A percentile compares a stretch with the other conserved stretches of the same genome.
These are phyloP conservation scores for Corydoras maculifer DNA, from an alignment of 2,113 vertebrate genomes.

Conservation along the genomic window DNA sequence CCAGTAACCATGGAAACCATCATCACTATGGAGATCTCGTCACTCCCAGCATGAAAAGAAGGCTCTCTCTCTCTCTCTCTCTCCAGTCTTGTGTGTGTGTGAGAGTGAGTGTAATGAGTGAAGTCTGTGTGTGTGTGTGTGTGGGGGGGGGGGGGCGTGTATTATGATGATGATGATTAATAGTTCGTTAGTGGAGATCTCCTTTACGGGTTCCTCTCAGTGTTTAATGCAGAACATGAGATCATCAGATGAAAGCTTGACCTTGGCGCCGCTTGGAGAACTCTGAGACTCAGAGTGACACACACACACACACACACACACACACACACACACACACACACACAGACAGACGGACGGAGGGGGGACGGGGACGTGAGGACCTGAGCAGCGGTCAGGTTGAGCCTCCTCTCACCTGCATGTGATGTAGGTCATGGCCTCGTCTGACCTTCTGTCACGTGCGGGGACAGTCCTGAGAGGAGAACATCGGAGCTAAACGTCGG, in stretches of 20 bases:
- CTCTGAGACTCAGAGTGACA: not conserved
- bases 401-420: conserved; percentile 20
- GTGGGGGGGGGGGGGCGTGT: too few species aligned
- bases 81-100: conserved; percentile 38
- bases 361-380: too few species aligned
- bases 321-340: too few species aligned
- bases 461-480: too few species aligned
- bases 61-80: conserved; percentile 59
- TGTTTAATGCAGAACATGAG: too few species aligned
- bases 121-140: not conserved
- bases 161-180: not conserved
- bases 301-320: not conserved
- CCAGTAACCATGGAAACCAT: conserved; percentile 89
- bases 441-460: conserved; percentile 37
- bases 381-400: too few species aligned
- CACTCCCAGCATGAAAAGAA: conserved; percentile 80
- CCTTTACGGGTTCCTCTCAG: too few species aligned
- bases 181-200: not conserved
- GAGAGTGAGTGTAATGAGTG: not conserved
- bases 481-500: conserved; percentile 71
- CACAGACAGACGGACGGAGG: not conserved
- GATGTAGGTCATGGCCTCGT: conserved; percentile 7
- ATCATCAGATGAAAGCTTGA: too few species aligned
- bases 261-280: not conserved
- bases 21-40: conserved; percentile 90